A percentile compares a stretch with the other conserved stretches of the same genome.
Evolutionary conservation across 2,113 vertebrate genomes (phyloP).

Genomic region (Pithys albifrons): DNA sequence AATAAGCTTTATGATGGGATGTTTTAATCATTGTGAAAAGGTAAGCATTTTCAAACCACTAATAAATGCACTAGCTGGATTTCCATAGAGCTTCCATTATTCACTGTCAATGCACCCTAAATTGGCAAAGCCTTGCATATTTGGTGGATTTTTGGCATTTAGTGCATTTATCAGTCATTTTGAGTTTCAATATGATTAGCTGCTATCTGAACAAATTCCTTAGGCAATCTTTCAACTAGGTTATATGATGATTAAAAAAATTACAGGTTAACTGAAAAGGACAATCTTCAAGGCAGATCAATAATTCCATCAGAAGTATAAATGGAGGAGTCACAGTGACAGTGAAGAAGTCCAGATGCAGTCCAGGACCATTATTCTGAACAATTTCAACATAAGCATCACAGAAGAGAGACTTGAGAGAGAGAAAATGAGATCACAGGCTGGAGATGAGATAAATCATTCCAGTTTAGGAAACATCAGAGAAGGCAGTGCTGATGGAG

Average conservation of each 20-base stretch:
- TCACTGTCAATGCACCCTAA: neutral
- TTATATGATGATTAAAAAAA: neutral
- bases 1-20: neutral
- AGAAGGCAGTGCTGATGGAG: neutral
- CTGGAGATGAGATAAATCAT: neutral
- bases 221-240: neutral
- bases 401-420: neutral
- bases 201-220: conserved; percentile 3
- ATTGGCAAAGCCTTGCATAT: neutral
- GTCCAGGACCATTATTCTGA: neutral
- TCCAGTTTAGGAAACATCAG: neutral
- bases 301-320: neutral
- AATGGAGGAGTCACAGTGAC: neutral
- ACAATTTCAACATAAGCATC: neutral
- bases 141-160: neutral
- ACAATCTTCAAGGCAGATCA: neutral
- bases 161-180: neutral
- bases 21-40: conserved; percentile 22
- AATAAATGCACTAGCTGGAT: neutral
- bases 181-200: neutral
- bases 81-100: conserved; percentile 14
- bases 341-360: neutral
- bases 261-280: neutral
- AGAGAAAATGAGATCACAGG: neutral
- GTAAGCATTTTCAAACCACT: neutral